Base-by-base conservation (phyloP, 2,888 invertebrate species). In the Ectropis crepuscularia region DNA sequence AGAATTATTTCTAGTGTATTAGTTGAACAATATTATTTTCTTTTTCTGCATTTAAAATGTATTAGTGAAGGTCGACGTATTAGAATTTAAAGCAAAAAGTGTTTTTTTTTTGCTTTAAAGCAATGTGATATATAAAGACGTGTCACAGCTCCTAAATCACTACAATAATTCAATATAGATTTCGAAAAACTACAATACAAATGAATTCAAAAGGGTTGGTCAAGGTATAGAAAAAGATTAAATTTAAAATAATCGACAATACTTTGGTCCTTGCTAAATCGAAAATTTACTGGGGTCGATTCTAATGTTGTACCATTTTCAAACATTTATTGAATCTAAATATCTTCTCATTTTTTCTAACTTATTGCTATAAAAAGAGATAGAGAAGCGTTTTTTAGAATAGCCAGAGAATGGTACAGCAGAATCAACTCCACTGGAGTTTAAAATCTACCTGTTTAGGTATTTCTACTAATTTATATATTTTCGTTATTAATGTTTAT, bases 181-280 rank as follows among this genome's bases (percentile, higher is more conserved):
- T 68, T 85, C 84, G 79, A 87, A 85, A 85, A 83, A 76, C 79
- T 85, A 86, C 79, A 70, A 85, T 65, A 84, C 74, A 82, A 85
- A 80, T 68, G 46, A 85, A 82, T 82, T 79, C 74, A 72, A 82
- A 86, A 85, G 76, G 77, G 73, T 75, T 88, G 88, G 88, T 88
- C 87, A 81, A 82, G 82, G 79, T 73, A 71, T 79, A 77, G 75
- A 80, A 80, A 79, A 78, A 78, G 78, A 75, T 79, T 74, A 65
- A 76, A 73, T 74, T 74, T 71, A 75, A 79, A 80, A 77, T 75
- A 79, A 81, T 72, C 55, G 71, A 74, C 73, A 55, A 48, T 63
- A 42, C 63, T 74, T 88, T 88, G 88, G 88, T 88, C 89, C 87
- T 78, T 87, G 81, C 81, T 83, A 83, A 80, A 79, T 79, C 73